A percentile compares a stretch with the other conserved stretches of the same genome.
phyloP scores from a whole-genome alignment of 2,797 vertebrate genomes.

The Crenuchus spilurus region DNA sequence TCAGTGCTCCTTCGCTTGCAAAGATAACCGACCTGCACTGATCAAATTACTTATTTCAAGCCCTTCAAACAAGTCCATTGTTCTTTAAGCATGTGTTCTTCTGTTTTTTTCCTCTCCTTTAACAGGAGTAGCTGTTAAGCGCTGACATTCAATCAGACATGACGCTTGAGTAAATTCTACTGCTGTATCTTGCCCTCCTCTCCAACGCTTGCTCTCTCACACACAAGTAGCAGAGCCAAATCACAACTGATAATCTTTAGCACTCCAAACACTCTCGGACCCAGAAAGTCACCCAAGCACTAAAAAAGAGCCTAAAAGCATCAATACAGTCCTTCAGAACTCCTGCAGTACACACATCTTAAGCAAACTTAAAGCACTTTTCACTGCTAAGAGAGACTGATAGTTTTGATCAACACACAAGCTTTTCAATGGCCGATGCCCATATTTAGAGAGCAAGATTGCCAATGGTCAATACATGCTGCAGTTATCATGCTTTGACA shows the following conservation, averaged over 20 bases:
- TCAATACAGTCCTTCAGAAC: not conserved
- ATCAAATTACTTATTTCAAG: constrained; percentile 52
- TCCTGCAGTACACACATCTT: not conserved
- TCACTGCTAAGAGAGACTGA: not conserved
- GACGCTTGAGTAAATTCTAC: constrained; percentile 6
- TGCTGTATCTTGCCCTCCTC: not conserved
- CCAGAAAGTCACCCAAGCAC: not conserved
- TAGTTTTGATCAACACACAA: no score
- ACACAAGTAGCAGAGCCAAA: constrained; percentile 8
- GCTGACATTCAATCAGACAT: constrained; percentile 36
- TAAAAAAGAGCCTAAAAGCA: not conserved
- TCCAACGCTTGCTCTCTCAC: not conserved
- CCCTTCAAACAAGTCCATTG: constrained; percentile 34
- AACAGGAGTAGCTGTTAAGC: constrained; percentile 17
- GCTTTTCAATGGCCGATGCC: no score
- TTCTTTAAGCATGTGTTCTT: constrained; percentile 37
- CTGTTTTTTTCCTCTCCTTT: not conserved
- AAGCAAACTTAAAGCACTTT: not conserved
- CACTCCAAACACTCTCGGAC: not conserved
- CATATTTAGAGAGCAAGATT: no score
- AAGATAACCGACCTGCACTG: constrained; percentile 42
- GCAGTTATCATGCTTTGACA: no score
- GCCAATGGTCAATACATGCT: no score
- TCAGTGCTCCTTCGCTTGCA: constrained; percentile 38
- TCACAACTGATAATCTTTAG: constrained; percentile 15